phyloP scores from a whole-genome alignment of 1,140 invertebrate genomes.

The Diabrotica virgifera region DNA sequence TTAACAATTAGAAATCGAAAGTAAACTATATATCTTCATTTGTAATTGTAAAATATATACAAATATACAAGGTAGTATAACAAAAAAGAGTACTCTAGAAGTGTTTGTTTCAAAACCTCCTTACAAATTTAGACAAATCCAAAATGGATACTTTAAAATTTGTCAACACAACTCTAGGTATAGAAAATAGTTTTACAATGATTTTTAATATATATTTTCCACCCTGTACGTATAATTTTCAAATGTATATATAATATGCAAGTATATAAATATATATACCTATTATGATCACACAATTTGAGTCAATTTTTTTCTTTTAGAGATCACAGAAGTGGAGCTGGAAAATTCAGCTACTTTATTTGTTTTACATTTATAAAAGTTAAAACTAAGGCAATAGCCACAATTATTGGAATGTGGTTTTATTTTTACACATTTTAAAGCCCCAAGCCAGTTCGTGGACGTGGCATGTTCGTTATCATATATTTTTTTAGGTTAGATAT shows the following conservation, averaged over 20 bases:
- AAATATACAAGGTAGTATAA: constrained; percentile 11
- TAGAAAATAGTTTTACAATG: neutral
- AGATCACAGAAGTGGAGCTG: constrained; percentile 49
- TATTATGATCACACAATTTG: constrained; percentile 44
- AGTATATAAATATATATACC: constrained; percentile 24
- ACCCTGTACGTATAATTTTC: constrained; percentile 25
- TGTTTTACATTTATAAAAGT: constrained; percentile 14
- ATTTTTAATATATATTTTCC: constrained; percentile 18
- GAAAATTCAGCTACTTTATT: constrained; percentile 34
- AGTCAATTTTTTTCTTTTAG: constrained; percentile 44
- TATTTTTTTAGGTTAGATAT: no score
- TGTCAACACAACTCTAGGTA: neutral
- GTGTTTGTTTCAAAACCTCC: constrained; percentile 6
- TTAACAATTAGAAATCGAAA: constrained; percentile 3
- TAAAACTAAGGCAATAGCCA: constrained; percentile 15
- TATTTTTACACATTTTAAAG: constrained; percentile 4
- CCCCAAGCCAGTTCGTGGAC: neutral
- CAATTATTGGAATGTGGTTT: constrained; percentile 19
- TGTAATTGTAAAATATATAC: constrained; percentile 7
- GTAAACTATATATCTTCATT: neutral
- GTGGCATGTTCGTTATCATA: no score
- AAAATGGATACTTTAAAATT: neutral
- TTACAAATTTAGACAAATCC: constrained; percentile 5
- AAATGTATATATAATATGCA: constrained; percentile 26
- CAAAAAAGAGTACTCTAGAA: constrained; percentile 3